Base-by-base conservation (phyloP, 1,140 invertebrate genomes). In the Asobara japonica region DNA sequence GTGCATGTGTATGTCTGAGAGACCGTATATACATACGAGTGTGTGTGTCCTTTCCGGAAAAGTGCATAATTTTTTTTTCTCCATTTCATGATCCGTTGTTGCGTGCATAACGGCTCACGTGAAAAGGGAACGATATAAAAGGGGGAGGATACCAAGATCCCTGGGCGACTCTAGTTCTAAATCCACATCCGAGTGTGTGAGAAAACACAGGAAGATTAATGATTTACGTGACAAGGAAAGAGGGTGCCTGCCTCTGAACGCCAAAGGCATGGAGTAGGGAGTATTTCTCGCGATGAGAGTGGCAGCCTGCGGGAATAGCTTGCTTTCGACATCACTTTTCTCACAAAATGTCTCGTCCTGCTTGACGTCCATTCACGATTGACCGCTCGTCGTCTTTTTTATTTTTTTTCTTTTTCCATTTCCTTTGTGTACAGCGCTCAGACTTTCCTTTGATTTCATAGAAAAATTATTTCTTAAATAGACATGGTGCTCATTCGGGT, bases 141-240 rank as follows among this genome's bases (percentile, higher is more conserved):
- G 51, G 51, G 51, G 65, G 71, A 72, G 51, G 51, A 62, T 65
- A 65, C 67, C 71, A 67, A 72, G 71, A 76, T 68, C 80, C 83
- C 79, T 77, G 78, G 79, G 78, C 78, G 76, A 74, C 80, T 83
- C 79, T 75, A 80, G 82, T 84, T 72, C 84, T 85, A 86, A 86
- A 87, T 86, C 84, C 85, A 86, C 85, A 86, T 87, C 81, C 79
- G 83, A 86, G 84, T 85, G 79, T 79, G 84, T 84, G 84, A 85
- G 83, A 86, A 86, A 86, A 86, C 83, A 84, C 81, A 56, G 51
- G 74, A 86, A 87, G 84, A 87, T 87, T 86, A 86, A 87, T 87
- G 86, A 86, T 86, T 82, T 82, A 80, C 80, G 83, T 83, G 86
- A 86, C 85, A 86, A 78, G 79, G 77, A 77, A 82, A 69, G 72